A percentile compares a stretch with the other conserved stretches of the same genome.
These are phyloP conservation scores for Thereva nobilitata DNA, from an alignment of 2,888 invertebrate genomes.

Conservation along the genomic window DNA sequence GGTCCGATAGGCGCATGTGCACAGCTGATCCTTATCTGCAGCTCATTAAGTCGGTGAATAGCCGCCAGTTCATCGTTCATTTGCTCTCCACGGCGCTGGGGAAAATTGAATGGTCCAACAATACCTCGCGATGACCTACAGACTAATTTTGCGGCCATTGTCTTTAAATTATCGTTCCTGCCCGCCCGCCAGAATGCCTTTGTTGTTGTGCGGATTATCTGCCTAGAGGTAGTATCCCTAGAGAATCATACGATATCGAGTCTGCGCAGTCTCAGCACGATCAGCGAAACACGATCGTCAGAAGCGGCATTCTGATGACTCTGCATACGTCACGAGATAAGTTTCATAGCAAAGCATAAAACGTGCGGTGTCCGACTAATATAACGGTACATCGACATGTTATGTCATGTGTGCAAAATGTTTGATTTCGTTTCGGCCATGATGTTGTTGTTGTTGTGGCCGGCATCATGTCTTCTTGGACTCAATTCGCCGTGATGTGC, in stretches of 20 bases:
- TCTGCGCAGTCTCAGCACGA: conserved; percentile 20
- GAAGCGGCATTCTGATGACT: conserved; percentile 26
- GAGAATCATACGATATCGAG: background rate
- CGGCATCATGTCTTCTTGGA: background rate
- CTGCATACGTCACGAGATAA: conserved; percentile 24
- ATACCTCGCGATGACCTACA: conserved; percentile 27
- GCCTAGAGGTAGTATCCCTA: background rate
- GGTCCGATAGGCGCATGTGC: background rate
- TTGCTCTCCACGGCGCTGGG: conserved; percentile 7
- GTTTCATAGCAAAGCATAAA: conserved; percentile 19
- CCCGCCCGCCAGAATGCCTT: conserved; percentile 8
- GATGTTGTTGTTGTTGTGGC: background rate
- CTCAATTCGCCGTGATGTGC: conserved; percentile 8
- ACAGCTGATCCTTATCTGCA: conserved; percentile 24
- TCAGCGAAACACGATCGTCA: conserved; percentile 26
- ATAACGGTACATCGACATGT: conserved; percentile 31
- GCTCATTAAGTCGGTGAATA: conserved; percentile 32
- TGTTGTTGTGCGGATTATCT: background rate
- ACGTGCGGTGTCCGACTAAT: conserved; percentile 30
- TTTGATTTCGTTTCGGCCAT: conserved; percentile 16
- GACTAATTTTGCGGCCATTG: conserved; percentile 35
- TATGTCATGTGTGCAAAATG: conserved; percentile 33
- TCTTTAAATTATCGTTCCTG: conserved; percentile 29
- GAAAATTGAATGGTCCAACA: conserved; percentile 15
- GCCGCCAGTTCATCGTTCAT: conserved; percentile 34